Base-by-base conservation (phyloP, 1,140 invertebrate species). In the Pygmarrhopalites habei region DNA sequence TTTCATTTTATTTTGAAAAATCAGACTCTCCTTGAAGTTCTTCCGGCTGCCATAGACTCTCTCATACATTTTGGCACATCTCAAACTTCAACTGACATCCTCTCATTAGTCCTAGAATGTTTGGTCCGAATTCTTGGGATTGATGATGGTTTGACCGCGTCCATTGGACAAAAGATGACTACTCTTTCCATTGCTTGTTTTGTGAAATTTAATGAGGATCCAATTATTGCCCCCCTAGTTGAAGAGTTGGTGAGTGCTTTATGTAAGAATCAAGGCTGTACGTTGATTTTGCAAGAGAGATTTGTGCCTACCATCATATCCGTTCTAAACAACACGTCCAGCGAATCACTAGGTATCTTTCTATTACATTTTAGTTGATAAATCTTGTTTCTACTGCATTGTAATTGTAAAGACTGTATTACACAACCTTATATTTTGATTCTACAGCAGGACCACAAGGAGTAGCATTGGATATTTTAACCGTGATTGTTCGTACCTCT, bases 111-210 rank as follows among this genome's bases (percentile, higher is more conserved):
- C 12, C 77, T 90, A 74, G 85, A 89, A 72, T 81, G 85, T 0
- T 75, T 89, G 29, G 79, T 80, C 23, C 76, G 82, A 43, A 77
- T 89, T 58, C 73, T 88, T n/a, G 71, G 85, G 79, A 76, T 89
- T 53, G 86, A 90, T 75, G 76, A 81, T 47, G 76, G 79, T 30
- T 86, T 88, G 71, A 87, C 87, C 3, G 82, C 81, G 26, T 79
- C 80, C 15, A 75, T 82, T 21, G 85, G 87, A 71, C 76, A 73
- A 19, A 86, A 86, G 76, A 78, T 89, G 4, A 82, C 82, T 47
- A 84, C 87, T 1, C 71, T 89, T 35, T 81, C 83, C 5, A 85
- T 89, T 64, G 85, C 85, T 19, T 80, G 85, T 1, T 88, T 89
- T 72, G 75, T 89, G 0, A 88, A 88, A 73, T 85, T 79, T 68